Percentiles rank a stretch among this genome's conserved stretches.
Evolutionary conservation across 2,797 vertebrate species (phyloP).

Genomic region (Thaleichthys pacificus): DNA sequence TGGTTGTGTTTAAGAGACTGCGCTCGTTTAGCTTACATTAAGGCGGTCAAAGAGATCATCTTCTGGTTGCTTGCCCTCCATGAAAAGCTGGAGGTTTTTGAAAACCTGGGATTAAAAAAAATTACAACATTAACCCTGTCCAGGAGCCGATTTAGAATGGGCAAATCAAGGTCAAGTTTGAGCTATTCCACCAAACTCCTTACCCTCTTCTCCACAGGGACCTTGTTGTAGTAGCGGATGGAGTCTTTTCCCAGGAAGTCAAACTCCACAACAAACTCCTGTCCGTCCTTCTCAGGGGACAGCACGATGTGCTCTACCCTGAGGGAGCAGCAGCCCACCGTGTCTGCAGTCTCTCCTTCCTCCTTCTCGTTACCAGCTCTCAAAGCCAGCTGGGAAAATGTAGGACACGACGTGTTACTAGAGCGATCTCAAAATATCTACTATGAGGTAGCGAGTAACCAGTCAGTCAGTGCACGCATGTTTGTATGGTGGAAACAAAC

Average conservation of each 20-base stretch:
- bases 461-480: not conserved
- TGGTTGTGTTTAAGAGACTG: not conserved
- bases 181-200: constrained; percentile 39
- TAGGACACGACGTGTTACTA: not conserved
- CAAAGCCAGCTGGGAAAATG: constrained; percentile 83
- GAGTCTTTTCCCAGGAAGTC: constrained; percentile 98
- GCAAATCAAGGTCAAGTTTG: not conserved
- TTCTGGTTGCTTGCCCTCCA: constrained; percentile 98
- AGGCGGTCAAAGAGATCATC: constrained; percentile 97
- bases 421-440: not conserved
- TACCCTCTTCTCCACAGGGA: constrained; percentile 97
- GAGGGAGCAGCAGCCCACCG: constrained; percentile 95
- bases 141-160: not conserved
- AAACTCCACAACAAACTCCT: constrained; percentile 95
- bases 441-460: not conserved
- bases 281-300: constrained; percentile 88
- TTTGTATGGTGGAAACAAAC: constrained; percentile 55
- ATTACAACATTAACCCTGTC: not conserved
- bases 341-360: constrained; percentile 96
- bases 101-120: constrained; percentile 79
- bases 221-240: constrained; percentile 98
- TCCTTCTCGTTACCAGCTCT: constrained; percentile 99
- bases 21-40: constrained; percentile 80
- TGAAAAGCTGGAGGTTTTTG: constrained; percentile 97
- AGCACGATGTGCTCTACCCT: constrained; percentile 94